phyloP scores from a whole-genome alignment of 2,797 vertebrate genomes.

The Sparidentex hasta region DNA sequence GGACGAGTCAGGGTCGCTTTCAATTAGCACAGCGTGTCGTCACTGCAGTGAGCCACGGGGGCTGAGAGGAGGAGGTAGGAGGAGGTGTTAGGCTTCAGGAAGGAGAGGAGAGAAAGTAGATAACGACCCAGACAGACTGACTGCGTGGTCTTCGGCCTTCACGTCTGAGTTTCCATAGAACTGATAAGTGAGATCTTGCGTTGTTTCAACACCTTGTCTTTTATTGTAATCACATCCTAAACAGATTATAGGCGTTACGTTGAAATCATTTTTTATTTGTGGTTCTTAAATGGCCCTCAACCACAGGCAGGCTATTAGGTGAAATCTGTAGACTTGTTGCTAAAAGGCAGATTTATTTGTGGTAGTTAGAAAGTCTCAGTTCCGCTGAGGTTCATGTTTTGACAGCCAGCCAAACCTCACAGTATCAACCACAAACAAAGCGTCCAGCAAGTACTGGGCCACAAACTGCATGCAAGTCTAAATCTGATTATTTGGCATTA shows the following conservation, averaged over 20 bases:
- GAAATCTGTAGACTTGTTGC: background rate
- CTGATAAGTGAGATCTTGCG: background rate
- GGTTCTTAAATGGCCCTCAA: background rate
- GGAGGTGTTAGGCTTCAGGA: slow-evolving; percentile 19
- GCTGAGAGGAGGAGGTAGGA: slow-evolving; percentile 21
- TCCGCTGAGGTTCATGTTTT: background rate
- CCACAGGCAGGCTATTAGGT: background rate
- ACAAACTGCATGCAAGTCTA: background rate
- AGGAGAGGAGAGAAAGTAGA: slow-evolving; percentile 30
- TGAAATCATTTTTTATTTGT: background rate
- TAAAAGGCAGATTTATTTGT: background rate
- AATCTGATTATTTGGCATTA: background rate
- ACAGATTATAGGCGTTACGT: background rate
- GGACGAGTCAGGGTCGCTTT: slow-evolving; percentile 83
- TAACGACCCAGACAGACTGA: slow-evolving; percentile 5
- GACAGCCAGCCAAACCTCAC: background rate
- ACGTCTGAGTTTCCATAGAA: background rate
- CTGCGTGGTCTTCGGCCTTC: too few species aligned
- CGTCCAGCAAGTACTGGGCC: background rate
- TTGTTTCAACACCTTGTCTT: background rate
- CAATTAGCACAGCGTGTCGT: slow-evolving; percentile 78
- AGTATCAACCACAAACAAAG: background rate
- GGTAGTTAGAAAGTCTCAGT: background rate
- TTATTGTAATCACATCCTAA: background rate
- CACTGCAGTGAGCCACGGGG: slow-evolving; percentile 53